Evolutionary conservation across 2,888 invertebrate genomes (phyloP), one percentile per base, ranked within the genome.

Genomic region (Cyclophora punctaria): DNA sequence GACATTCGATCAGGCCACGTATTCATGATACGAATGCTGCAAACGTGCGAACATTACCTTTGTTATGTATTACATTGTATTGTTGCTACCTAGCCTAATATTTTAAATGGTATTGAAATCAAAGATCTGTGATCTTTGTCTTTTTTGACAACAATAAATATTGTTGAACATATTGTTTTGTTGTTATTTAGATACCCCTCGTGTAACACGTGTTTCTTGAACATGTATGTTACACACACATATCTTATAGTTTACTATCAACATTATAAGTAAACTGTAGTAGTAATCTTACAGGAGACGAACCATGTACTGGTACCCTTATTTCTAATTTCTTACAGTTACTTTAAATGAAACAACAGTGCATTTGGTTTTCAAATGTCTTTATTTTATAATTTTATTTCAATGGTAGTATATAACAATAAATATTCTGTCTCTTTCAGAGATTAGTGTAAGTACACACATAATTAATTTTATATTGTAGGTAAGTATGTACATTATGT

Each of bases 321-420:
- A 20, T 20, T 20, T 20, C 20, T 20, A 20, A 20, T 20, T 20
- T 20, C 20, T 20, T 20, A 20, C 20, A 20, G 20, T 20, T 34
- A 20, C 37, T 37, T 6, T 44, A 58, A 63, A 59, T 59, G 44
- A 74, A 71, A 65, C 56, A 62, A 48, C 46, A 34, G 48, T 45
- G 7, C 33, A 37, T 52, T n/a, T 49, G 55, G 55, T 54, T 70
- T 62, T 77, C 71, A 64, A 67, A 66, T 78, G 78, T 82, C 82
- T 87, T 87, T 87, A 85, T 84, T 87, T 20, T 81, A 84, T 83
- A 86, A 80, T 83, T 81, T 78, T 66, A 80, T 77, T 80, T 76
- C 73, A 78, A 78, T 80, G 77, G 75, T 83, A 79, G 69, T 84
- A 78, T 82, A 82, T 84, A 85, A 87, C 85, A 87, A 83, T 85